Evolutionary conservation across 2,113 vertebrate genomes (phyloP), one percentile per base, ranked within the genome.

Genomic region (Thoracochromis brauschi): DNA sequence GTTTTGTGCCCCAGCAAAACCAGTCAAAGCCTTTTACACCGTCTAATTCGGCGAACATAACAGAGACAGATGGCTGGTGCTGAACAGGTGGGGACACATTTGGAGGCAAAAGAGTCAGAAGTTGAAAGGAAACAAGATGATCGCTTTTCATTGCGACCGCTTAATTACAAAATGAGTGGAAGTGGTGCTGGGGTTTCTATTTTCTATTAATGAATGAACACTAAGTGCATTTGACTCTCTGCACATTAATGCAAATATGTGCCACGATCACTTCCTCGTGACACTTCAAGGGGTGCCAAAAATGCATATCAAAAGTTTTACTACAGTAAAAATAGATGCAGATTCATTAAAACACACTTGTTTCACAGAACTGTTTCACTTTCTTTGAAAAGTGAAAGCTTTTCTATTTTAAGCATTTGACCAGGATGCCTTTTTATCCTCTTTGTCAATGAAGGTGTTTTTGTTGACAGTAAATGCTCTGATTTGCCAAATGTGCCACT

Each of bases 11-110:
- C 4, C 49, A 21, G 8, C 14, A 87, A 90, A 94, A 89, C 81
- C 78, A 73, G 83, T 93, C 88, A 90, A 93, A 93, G 87, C 86
- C 88, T 88, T 85, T 91, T 60, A 82, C 80, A 89, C 54, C 29
- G 13, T 84, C 83, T 49, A 82, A 90, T 35, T 57, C 35, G 63
- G 87, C 38, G 58, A 80, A 85, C 88, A 82, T 90, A 91, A 90
- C 88, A 87, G 85, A 90, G 94, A 90, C 95, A 96, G 94, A 95
- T 94, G 94, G 93, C 60, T 49, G 5, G 21, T 7, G 86, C 38
- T 55, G 87, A 94, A 92, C 95, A 96, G 95, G 94, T 95, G 92
- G 85, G 65, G 83, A 82, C 78, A 54, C 58, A 90, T 86, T 94
- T 89, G 63, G 91, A 88, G 87, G 82, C 51, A 78, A 87, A 88